Evolutionary conservation across 1,140 invertebrate genomes (phyloP).

Genomic region (Uloborus diversus): DNA sequence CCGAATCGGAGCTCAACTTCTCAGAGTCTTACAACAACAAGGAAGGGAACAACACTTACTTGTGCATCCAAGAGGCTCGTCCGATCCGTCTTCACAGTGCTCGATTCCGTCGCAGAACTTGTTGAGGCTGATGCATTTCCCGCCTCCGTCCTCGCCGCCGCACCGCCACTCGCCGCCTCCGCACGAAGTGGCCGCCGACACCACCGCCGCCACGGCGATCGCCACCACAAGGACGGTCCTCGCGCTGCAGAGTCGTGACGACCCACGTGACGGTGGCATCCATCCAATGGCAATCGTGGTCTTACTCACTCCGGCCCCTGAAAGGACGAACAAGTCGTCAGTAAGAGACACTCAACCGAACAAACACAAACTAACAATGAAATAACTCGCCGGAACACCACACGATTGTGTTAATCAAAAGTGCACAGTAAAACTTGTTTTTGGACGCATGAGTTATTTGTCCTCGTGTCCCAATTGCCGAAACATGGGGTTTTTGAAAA

Average conservation of each 20-base stretch:
- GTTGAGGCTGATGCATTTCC: conserved; percentile 80
- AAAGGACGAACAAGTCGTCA: too few species aligned
- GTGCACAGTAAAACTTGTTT: too few species aligned
- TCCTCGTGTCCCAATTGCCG: too few species aligned
- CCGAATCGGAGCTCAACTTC: too few species aligned
- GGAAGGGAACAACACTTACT: too few species aligned
- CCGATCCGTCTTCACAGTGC: conserved; percentile 84
- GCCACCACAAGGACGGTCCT: background rate
- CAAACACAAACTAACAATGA: too few species aligned
- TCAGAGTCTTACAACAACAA: too few species aligned
- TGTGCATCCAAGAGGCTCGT: conserved; percentile 85
- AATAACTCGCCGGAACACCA: too few species aligned
- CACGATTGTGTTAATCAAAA: too few species aligned
- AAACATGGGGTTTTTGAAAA: too few species aligned
- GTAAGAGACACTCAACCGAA: too few species aligned
- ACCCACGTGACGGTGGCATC: conserved; percentile 44
- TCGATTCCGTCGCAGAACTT: conserved; percentile 84
- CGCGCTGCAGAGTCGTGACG: background rate
- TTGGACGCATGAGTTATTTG: too few species aligned
- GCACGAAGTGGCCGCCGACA: background rate
- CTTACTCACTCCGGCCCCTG: background rate
- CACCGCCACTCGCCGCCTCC: conserved; percentile 33
- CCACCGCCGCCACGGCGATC: background rate
- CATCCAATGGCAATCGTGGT: conserved; percentile 37
- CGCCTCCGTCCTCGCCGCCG: conserved; percentile 68